These are phyloP conservation scores for Anoura caudifer DNA, from an alignment of 2,113 vertebrate species.

Conservation along the genomic window DNA sequence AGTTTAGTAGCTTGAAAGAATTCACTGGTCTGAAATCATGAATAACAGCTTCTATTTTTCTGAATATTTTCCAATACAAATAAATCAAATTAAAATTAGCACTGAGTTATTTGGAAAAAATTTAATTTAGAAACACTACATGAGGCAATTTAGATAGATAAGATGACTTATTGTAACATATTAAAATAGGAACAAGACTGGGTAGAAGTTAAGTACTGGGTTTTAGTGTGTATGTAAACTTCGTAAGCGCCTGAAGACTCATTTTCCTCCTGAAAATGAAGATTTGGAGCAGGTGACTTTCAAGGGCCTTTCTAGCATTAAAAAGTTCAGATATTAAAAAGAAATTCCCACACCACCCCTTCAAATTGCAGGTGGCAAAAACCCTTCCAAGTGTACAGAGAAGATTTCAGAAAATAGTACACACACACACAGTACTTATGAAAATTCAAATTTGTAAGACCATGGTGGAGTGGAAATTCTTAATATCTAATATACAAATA, in stretches of 20 bases:
- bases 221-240: not conserved
- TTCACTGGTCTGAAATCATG: not conserved
- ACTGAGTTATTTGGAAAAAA: not conserved
- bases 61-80: not conserved
- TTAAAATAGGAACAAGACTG: not conserved
- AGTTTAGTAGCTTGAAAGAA: not conserved
- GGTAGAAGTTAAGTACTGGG: not conserved
- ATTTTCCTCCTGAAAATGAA: slow-evolving; percentile 4
- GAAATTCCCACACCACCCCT: not conserved
- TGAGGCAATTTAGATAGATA: not conserved
- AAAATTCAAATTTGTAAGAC: not conserved
- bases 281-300: not conserved
- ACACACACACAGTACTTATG: not conserved
- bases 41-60: not conserved
- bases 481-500: not conserved
- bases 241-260: not conserved
- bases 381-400: not conserved
- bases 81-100: not conserved
- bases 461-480: not conserved
- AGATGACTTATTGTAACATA: not conserved
- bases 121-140: not conserved
- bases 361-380: not conserved
- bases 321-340: not conserved
- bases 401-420: not conserved
- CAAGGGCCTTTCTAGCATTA: not conserved